Conservation (phyloP, 2,888 invertebrate genomes). For the Drosophila bunnanda region DNA sequence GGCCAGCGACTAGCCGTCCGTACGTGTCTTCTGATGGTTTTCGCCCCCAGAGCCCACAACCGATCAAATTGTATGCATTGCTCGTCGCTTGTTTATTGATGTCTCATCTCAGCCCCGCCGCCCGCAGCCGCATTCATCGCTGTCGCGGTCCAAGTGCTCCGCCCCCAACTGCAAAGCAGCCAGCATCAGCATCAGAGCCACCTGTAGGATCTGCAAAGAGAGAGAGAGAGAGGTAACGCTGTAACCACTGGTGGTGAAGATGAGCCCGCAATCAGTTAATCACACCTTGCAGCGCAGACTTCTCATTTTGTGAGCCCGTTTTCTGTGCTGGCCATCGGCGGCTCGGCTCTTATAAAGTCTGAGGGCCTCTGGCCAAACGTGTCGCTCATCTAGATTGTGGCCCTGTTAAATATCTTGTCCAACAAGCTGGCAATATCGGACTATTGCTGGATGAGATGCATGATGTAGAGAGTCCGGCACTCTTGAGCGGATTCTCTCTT, state of each 20-base stretch:
- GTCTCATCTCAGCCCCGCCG: constrained; percentile 53
- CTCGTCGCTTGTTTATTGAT: constrained; percentile 63
- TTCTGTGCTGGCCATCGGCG: constrained; percentile 39
- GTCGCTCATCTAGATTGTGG: constrained; percentile 65
- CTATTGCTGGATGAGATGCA: constrained; percentile 18
- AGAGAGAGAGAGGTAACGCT: constrained; percentile 1
- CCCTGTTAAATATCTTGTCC: constrained; percentile 54
- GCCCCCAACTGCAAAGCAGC: constrained; percentile 46
- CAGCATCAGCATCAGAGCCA: constrained; percentile 51
- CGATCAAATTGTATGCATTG: constrained; percentile 60
- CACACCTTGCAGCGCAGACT: constrained; percentile 62
- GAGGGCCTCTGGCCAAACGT: constrained; percentile 61
- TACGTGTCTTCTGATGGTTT: constrained; percentile 69
- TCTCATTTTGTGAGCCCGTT: constrained; percentile 56
- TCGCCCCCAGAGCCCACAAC: constrained; percentile 44
- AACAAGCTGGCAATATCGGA: constrained; percentile 49
- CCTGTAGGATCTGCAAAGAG: constrained; percentile 55
- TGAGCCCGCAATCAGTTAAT: constrained; percentile 4
- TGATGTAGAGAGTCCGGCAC: constrained; percentile 2
- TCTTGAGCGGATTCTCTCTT: constrained; percentile 22
- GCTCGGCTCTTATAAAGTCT: constrained; percentile 69
- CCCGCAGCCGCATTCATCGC: constrained; percentile 60
- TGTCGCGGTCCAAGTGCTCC: constrained; percentile 44
- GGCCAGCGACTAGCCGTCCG: constrained; percentile 55
- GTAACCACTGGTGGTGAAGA: neutral